A percentile compares a stretch with the other conserved stretches of the same genome.
Evolutionary conservation across 2,888 invertebrate genomes (phyloP).

Genomic region (Dicyrtomina minuta): DNA sequence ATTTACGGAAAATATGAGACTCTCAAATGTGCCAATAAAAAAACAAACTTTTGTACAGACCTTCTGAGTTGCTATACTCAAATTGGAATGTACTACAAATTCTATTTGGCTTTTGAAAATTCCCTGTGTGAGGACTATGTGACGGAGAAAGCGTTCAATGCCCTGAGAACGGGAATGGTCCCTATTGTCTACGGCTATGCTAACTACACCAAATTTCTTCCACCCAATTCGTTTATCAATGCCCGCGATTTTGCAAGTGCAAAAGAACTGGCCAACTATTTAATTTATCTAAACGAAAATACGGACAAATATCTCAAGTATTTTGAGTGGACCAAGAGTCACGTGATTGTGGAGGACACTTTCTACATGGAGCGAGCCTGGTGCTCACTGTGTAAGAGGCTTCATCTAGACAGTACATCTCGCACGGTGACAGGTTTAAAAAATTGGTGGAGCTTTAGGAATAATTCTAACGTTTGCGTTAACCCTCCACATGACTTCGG

Average conservation of each 20-base stretch:
- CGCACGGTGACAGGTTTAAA: too few species aligned
- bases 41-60: slow-evolving; percentile 11
- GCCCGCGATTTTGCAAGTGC: slow-evolving; percentile 53
- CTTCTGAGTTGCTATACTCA: slow-evolving; percentile 51
- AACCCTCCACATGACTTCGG: too few species aligned
- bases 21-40: background rate
- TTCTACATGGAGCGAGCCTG: background rate
- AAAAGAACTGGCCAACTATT: slow-evolving; percentile 52
- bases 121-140: slow-evolving; percentile 40
- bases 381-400: slow-evolving; percentile 14
- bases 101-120: slow-evolving; percentile 40
- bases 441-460: too few species aligned
- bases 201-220: slow-evolving; percentile 54
- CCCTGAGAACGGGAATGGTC: slow-evolving; percentile 39
- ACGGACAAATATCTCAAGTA: slow-evolving; percentile 41
- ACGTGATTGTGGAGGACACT: slow-evolving; percentile 12
- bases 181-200: slow-evolving; percentile 55
- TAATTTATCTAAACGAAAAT: slow-evolving; percentile 50
- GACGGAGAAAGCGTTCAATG: slow-evolving; percentile 39
- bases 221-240: slow-evolving; percentile 55
- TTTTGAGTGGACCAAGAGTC: slow-evolving; percentile 42
- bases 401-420: too few species aligned
- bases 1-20: slow-evolving; percentile 50
- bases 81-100: slow-evolving; percentile 48
- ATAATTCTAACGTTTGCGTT: too few species aligned